These are phyloP conservation scores for Acridotheres tristis DNA, from an alignment of 2,797 vertebrate species.

Conservation along the genomic window DNA sequence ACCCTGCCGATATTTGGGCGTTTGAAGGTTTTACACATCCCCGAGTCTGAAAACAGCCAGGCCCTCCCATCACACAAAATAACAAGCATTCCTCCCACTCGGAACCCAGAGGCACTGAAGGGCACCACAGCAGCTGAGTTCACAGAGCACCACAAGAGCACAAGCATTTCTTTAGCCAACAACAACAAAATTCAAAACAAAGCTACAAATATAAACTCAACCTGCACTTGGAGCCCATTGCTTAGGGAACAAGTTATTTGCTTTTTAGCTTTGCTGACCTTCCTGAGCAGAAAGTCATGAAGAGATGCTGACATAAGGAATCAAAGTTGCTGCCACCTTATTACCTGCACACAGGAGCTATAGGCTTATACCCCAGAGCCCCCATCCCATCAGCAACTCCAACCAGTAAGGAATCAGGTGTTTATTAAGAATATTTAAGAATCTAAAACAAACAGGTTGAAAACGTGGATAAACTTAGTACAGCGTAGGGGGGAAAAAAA, in stretches of 20 bases:
- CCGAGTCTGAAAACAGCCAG: neutral
- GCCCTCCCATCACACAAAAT: neutral
- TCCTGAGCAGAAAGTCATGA: neutral
- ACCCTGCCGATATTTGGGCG: neutral
- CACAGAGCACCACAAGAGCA: neutral
- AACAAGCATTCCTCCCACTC: conserved; percentile 6
- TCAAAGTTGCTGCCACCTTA: neutral
- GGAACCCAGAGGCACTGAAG: neutral
- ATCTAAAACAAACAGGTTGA: neutral
- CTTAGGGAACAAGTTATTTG: neutral
- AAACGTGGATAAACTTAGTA: neutral
- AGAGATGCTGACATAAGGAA: neutral
- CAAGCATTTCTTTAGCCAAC: neutral
- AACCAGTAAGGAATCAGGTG: neutral
- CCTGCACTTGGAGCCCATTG: neutral
- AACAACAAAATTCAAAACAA: conserved; percentile 38
- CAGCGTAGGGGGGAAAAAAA: neutral
- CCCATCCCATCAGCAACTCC: neutral
- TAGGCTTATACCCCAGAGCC: neutral
- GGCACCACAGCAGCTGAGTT: conserved; percentile 35
- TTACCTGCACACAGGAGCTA: neutral
- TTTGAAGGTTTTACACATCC: neutral
- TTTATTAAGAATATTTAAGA: neutral
- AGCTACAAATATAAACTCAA: conserved; percentile 41
- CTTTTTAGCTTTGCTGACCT: neutral